Percentiles rank a stretch among this genome's conserved stretches.
Evolutionary conservation across 2,888 invertebrate genomes (phyloP).

Genomic region (Drosophila birchii): DNA sequence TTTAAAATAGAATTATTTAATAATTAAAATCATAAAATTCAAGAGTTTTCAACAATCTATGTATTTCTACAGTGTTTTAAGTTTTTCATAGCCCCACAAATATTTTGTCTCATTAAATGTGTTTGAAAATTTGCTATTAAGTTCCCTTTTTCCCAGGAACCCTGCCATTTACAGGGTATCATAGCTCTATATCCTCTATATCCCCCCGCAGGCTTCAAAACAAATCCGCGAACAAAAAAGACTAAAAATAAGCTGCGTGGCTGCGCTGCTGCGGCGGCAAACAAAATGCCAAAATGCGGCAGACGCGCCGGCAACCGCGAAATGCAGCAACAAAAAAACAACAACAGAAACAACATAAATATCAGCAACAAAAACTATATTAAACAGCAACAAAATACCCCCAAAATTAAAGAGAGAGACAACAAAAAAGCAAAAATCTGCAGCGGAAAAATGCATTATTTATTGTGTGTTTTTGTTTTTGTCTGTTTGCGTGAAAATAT

Average conservation of each 20-base stretch:
- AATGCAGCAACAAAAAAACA: constrained; percentile 24
- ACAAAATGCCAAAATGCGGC: constrained; percentile 51
- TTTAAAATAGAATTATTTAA: too few relatives aligned
- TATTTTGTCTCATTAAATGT: too few relatives aligned
- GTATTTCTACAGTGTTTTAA: neutral
- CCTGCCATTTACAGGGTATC: neutral
- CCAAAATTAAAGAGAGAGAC: constrained; percentile 2
- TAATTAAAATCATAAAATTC: neutral
- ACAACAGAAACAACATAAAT: neutral
- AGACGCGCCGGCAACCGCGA: constrained; percentile 68
- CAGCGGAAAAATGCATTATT: constrained; percentile 57
- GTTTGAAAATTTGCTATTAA: neutral
- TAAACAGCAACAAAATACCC: constrained; percentile 18
- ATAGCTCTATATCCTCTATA: neutral
- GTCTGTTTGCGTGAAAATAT: constrained; percentile 49
- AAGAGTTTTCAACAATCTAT: neutral
- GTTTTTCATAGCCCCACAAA: neutral
- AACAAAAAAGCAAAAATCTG: constrained; percentile 18
- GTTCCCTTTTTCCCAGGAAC: neutral
- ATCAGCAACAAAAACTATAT: neutral
- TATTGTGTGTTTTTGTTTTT: constrained; percentile 41
- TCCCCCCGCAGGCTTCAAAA: constrained; percentile 16
- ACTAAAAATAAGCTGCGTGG: constrained; percentile 68
- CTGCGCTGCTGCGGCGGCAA: constrained; percentile 33
- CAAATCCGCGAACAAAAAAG: constrained; percentile 15